phyloP scores from a whole-genome alignment of 2,113 vertebrate genomes.

The Colossoma macropomum region DNA sequence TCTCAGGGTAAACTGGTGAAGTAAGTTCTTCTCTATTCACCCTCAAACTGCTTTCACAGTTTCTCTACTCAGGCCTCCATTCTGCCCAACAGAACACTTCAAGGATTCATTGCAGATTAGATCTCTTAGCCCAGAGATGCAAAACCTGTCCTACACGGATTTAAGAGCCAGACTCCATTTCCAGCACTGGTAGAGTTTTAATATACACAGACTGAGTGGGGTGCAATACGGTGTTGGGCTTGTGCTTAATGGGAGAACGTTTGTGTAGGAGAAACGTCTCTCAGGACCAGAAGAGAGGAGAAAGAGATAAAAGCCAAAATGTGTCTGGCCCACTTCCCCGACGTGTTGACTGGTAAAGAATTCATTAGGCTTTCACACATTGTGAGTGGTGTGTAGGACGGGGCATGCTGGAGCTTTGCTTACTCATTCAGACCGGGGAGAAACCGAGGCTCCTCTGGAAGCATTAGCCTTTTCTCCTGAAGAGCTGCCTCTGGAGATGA shows the following conservation, averaged over 20 bases:
- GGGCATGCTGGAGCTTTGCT: not conserved
- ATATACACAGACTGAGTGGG: not conserved
- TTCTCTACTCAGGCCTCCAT: not conserved
- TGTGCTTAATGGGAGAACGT: slow-evolving; percentile 12
- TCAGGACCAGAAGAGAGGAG: not conserved
- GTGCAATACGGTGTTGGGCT: not conserved
- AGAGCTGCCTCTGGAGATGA: no score
- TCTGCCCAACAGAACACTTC: no score
- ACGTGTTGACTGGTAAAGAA: slow-evolving; percentile 62
- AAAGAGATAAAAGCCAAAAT: slow-evolving; percentile 36
- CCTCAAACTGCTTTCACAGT: not conserved
- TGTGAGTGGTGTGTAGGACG: slow-evolving; percentile 17
- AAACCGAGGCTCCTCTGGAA: no score
- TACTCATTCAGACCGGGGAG: no score
- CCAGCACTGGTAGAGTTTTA: slow-evolving; percentile 3
- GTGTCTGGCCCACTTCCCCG: slow-evolving; percentile 29
- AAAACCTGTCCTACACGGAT: no score
- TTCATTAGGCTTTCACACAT: slow-evolving; percentile 56
- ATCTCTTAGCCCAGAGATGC: slow-evolving; percentile 12
- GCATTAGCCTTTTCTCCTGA: no score
- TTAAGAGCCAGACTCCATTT: slow-evolving; percentile 26
- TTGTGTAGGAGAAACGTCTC: slow-evolving; percentile 26
- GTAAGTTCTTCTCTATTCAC: no score
- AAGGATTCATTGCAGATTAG: not conserved
- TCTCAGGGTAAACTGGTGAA: no score